Evolutionary conservation across 2,888 invertebrate genomes (phyloP).

Genomic region (Thereva nobilitata): DNA sequence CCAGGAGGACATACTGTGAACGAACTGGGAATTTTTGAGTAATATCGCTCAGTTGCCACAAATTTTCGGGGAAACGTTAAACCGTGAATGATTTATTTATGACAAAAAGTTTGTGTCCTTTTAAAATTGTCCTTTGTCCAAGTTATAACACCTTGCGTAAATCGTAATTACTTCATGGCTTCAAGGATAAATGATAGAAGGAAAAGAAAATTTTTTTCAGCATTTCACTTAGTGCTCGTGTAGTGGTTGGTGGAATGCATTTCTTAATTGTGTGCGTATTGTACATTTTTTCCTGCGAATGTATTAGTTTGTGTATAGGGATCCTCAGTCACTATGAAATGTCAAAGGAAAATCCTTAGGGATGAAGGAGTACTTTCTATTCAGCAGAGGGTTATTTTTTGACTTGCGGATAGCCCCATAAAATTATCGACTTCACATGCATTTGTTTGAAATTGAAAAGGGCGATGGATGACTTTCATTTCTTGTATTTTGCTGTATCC

Average conservation of each 20-base stretch:
- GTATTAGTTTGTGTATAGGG: too few relatives aligned
- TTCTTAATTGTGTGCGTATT: too few relatives aligned
- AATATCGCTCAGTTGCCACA: slow-evolving; percentile 11
- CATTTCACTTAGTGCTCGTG: too few relatives aligned
- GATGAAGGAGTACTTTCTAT: not conserved
- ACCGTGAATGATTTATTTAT: slow-evolving; percentile 17
- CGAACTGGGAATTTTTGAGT: not conserved
- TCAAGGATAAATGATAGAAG: slow-evolving; percentile 1
- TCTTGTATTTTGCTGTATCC: too few relatives aligned
- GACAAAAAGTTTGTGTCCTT: not conserved
- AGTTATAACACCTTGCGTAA: slow-evolving; percentile 12
- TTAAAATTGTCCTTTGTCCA: slow-evolving; percentile 15
- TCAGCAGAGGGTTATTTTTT: slow-evolving; percentile 1
- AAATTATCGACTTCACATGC: slow-evolving; percentile 9
- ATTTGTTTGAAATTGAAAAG: slow-evolving; percentile 7
- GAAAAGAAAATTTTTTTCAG: not conserved
- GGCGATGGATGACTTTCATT: not conserved
- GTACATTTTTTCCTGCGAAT: too few relatives aligned
- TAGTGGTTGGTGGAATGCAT: too few relatives aligned
- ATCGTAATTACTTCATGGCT: slow-evolving; percentile 9
- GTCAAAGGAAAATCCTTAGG: not conserved
- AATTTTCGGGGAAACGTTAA: slow-evolving; percentile 15
- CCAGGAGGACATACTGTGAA: slow-evolving; percentile 14
- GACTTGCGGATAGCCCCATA: slow-evolving; percentile 2
- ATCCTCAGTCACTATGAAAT: not conserved